These are phyloP conservation scores for Apodemus speciosus DNA, from an alignment of 2,113 vertebrate genomes.

Conservation along the genomic window DNA sequence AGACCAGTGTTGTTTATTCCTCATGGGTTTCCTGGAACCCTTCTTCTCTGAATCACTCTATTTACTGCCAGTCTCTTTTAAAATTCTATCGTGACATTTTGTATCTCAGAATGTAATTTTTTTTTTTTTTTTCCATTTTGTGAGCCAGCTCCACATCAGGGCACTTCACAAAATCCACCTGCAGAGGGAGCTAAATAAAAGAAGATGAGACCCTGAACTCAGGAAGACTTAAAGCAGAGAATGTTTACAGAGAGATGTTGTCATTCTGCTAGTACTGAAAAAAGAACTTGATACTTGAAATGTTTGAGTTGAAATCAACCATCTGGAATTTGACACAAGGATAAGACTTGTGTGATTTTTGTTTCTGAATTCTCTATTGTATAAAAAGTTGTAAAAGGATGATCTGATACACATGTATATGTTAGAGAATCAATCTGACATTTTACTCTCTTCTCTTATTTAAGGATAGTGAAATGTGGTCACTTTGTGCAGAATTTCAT, in stretches of 20 bases:
- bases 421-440: slow-evolving; percentile 1
- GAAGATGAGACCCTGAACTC: slow-evolving; percentile 34
- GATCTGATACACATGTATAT: background rate
- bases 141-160: background rate
- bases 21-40: background rate
- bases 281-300: background rate
- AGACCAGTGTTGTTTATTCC: background rate
- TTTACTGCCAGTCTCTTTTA: background rate
- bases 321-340: background rate
- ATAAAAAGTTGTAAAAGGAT: background rate
- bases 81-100: background rate
- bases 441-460: background rate
- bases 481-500: slow-evolving; percentile 7
- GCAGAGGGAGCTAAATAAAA: slow-evolving; percentile 78
- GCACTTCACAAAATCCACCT: slow-evolving; percentile 57
- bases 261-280: background rate
- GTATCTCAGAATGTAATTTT: background rate
- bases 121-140: background rate
- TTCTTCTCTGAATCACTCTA: background rate
- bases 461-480: slow-evolving; percentile 5
- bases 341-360: background rate
- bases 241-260: background rate
- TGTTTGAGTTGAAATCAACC: slow-evolving; percentile 38
- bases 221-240: background rate
- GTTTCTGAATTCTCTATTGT: background rate